Percentiles rank a stretch among this genome's conserved stretches.
phyloP scores from a whole-genome alignment of 2,888 invertebrate genomes.

The Conistra vaccinii region DNA sequence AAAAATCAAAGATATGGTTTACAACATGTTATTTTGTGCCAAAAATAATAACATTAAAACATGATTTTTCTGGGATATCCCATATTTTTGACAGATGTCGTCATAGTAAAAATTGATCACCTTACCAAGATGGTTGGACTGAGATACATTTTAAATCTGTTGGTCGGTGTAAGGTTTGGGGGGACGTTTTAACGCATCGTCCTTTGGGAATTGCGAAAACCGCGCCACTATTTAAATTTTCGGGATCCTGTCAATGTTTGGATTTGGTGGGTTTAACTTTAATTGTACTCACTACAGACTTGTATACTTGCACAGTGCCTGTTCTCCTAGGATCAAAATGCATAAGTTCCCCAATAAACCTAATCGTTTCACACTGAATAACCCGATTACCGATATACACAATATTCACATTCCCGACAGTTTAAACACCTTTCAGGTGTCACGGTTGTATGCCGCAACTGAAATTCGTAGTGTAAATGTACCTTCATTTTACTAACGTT shows the following conservation, averaged over 20 bases:
- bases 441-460: conserved; percentile 30
- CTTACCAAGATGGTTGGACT: no score
- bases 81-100: no score
- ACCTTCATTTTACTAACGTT: conserved; percentile 41
- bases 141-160: no score
- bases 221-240: neutral
- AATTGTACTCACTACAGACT: neutral
- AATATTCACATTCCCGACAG: conserved; percentile 29
- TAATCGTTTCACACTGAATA: conserved; percentile 9
- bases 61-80: no score
- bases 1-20: no score
- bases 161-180: no score
- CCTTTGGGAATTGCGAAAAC: neutral
- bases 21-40: no score
- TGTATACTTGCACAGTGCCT: neutral
- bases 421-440: conserved; percentile 30
- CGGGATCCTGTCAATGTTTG: neutral
- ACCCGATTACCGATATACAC: conserved; percentile 17
- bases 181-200: no score
- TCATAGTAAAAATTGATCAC: no score
- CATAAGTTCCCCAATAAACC: conserved; percentile 21
- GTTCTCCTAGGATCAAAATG: neutral
- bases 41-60: no score
- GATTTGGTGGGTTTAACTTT: neutral
- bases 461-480: conserved; percentile 31